Conservation (phyloP, 1,140 invertebrate genomes). For the Geopemphigus sp. region DNA sequence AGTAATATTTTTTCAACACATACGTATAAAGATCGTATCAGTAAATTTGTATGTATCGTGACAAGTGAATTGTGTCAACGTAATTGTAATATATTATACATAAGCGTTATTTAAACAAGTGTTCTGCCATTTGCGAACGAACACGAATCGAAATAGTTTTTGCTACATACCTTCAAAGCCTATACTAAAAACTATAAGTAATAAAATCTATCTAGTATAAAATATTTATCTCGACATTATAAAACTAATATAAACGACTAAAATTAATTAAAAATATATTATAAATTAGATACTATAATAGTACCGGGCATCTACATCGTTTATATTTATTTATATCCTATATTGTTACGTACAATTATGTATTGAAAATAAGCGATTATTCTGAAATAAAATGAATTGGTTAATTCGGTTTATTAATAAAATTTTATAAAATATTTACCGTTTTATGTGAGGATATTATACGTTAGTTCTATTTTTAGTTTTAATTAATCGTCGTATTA, state of each 20-base stretch:
- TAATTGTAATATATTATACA: background rate
- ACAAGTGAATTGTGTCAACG: background rate
- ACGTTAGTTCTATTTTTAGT: too few relatives aligned
- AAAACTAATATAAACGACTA: background rate
- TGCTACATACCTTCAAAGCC: background rate
- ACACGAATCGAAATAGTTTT: background rate
- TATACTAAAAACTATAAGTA: background rate
- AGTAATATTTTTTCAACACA: background rate
- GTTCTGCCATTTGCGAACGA: constrained; percentile 43
- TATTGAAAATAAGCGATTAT: too few relatives aligned
- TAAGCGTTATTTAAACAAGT: constrained; percentile 45
- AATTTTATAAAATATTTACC: too few relatives aligned
- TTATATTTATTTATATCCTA: too few relatives aligned
- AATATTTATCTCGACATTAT: background rate
- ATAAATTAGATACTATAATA: too few relatives aligned
- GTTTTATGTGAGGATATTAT: too few relatives aligned
- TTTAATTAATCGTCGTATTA: too few relatives aligned
- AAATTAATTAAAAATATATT: background rate
- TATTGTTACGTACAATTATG: too few relatives aligned
- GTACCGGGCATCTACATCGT: too few relatives aligned
- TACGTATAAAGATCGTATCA: background rate
- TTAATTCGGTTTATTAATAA: too few relatives aligned
- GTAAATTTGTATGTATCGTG: background rate
- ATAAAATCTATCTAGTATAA: background rate
- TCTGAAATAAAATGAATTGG: too few relatives aligned